Percentiles rank a stretch among this genome's conserved stretches.
phyloP scores from a whole-genome alignment of 2,797 vertebrate genomes.

The Artibeus jamaicensis region DNA sequence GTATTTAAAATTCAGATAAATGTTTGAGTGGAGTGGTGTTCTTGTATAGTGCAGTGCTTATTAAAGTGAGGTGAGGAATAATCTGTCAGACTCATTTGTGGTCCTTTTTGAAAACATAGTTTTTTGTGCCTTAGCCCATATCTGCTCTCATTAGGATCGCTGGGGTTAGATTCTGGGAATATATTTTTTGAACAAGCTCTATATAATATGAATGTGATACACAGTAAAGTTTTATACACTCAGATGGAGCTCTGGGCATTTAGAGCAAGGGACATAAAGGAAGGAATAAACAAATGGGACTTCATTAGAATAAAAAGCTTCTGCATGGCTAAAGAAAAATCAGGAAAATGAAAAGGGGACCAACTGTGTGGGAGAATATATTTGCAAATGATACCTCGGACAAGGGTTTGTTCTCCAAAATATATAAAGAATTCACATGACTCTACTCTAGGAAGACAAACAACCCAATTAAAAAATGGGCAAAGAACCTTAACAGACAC shows the following conservation, averaged over 20 bases:
- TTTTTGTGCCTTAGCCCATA: neutral
- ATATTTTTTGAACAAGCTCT: neutral
- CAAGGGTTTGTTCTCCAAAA: too few relatives aligned
- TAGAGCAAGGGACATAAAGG: too few relatives aligned
- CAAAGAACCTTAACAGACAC: too few relatives aligned
- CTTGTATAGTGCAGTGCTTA: neutral
- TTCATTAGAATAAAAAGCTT: too few relatives aligned
- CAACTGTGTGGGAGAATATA: too few relatives aligned
- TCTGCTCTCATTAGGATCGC: neutral
- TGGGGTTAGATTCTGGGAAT: neutral
- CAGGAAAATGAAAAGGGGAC: too few relatives aligned
- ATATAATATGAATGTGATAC: neutral
- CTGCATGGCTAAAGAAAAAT: too few relatives aligned
- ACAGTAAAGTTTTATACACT: neutral
- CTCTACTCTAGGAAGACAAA: too few relatives aligned
- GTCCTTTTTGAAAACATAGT: neutral
- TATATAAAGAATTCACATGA: too few relatives aligned
- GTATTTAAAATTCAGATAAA: neutral
- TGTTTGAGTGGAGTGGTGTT: neutral
- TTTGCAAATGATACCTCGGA: too few relatives aligned
- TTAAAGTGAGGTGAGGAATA: neutral
- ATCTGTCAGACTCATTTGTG: neutral
- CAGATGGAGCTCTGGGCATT: neutral
- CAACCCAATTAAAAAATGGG: too few relatives aligned
- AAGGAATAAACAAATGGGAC: too few relatives aligned